Base-by-base conservation (phyloP, 2,113 vertebrate species). In the Donacobius atricapilla region DNA sequence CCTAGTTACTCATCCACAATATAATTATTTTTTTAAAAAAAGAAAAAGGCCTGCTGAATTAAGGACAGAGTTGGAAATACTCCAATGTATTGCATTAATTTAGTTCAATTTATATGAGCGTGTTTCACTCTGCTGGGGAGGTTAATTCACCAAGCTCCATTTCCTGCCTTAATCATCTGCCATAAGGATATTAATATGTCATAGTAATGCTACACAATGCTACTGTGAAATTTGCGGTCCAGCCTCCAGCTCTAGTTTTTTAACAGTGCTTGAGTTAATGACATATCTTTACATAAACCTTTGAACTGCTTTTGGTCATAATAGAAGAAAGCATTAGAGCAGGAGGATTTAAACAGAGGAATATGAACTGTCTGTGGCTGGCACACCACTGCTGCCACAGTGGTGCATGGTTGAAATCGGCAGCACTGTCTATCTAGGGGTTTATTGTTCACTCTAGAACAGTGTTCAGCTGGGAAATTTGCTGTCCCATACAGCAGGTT, bases 91-190 rank as follows among this genome's bases (percentile, higher is more conserved):
- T 89, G 53, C 73, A 82, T 91, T 93, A 79, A 97, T 94, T 91
- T 94, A 75, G 60, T 78, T 92, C 80, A n/a, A 86, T 90, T 90
- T 91, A 31, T 72, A 66, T 30, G 60, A 85, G 56, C 6, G 1
- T 90, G 76, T 93, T 97, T 95, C 44, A 77, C 51, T 95, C 50
- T 90, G 64, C 72, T 88, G 40, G 83, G 82, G 81, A 95, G 72
- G 85, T 92, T 96, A 95, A 95, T 96, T 93, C 82, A 88, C 71
- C 71, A 60, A 91, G 56, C 75, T 95, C 71, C 90, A 94, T 95
- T 96, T 97, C 92, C 93, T 95, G 85, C 83, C 56, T 73, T 95
- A 90, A 88, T 96, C 56, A 73, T 73, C 87, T 75, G 47, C 85
- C 47, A 33, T 66, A 64, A 89, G 70, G 47, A 64, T 79, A 87